These are phyloP conservation scores for Drosophila nasuta DNA, from an alignment of 1,140 invertebrate genomes.

Conservation along the genomic window DNA sequence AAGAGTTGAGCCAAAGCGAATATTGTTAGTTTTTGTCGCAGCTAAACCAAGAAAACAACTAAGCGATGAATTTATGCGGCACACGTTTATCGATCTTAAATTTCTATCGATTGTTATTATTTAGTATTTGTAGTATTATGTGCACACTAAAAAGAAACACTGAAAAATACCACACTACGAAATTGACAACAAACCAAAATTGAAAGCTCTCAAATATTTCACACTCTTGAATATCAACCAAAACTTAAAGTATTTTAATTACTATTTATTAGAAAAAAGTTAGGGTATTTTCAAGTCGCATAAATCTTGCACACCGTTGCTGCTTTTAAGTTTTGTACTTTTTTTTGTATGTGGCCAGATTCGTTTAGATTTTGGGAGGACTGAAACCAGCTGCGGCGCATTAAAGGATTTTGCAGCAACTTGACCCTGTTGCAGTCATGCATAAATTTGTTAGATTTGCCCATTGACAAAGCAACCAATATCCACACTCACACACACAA, in stretches of 20 bases:
- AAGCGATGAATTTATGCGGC: no score
- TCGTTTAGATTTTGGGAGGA: conserved; percentile 30
- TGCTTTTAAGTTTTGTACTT: conserved; percentile 32
- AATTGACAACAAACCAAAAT: no score
- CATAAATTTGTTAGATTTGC: conserved; percentile 80
- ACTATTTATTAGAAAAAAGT: background rate
- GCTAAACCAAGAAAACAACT: no score
- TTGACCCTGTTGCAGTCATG: conserved; percentile 82
- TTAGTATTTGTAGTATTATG: no score
- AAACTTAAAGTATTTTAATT: no score
- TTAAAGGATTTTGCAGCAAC: conserved; percentile 77
- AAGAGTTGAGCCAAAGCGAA: background rate
- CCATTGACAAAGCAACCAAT: conserved; percentile 60
- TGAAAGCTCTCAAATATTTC: no score
- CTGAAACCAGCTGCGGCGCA: conserved; percentile 59
- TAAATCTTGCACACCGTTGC: background rate
- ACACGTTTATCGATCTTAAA: no score
- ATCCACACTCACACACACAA: conserved; percentile 39
- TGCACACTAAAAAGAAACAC: no score
- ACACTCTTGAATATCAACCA: no score
- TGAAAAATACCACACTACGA: no score
- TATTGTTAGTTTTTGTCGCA: no score
- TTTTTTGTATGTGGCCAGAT: conserved; percentile 40
- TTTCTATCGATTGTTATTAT: no score
- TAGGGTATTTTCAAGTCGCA: conserved; percentile 18